These are phyloP conservation scores for Leptocoma aspasia DNA, from an alignment of 2,113 vertebrate genomes.

Conservation along the genomic window DNA sequence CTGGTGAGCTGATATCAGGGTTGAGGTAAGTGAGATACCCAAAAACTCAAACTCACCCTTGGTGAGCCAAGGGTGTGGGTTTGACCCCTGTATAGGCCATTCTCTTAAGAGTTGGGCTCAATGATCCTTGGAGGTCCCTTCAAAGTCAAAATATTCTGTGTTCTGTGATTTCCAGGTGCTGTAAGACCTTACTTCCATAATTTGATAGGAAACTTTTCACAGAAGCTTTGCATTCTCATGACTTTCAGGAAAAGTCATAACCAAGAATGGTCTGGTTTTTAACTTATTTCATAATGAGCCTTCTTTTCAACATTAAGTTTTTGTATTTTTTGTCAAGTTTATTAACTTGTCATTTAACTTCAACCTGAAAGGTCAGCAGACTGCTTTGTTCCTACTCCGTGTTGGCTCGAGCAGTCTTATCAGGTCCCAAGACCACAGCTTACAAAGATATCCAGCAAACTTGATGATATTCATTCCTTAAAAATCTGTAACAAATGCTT, in stretches of 20 bases:
- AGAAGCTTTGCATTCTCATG: background rate
- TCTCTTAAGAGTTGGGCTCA: background rate
- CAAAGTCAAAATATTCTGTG: background rate
- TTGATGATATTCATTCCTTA: background rate
- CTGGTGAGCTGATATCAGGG: background rate
- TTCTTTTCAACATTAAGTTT: background rate
- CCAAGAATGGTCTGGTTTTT: background rate
- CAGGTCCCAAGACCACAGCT: background rate
- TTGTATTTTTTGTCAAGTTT: background rate
- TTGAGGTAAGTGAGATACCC: no score
- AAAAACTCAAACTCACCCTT: no score
- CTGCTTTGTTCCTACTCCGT: background rate
- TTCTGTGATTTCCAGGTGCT: background rate
- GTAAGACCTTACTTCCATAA: background rate
- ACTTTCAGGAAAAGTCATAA: background rate
- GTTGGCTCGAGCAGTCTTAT: background rate
- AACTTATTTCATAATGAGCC: background rate
- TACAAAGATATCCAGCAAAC: background rate
- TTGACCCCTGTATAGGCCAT: background rate
- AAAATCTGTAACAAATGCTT: background rate
- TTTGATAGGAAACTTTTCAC: background rate
- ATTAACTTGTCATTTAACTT: background rate
- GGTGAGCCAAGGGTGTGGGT: background rate
- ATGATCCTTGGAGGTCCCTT: background rate
- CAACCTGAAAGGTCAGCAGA: background rate